phyloP scores from a whole-genome alignment of 2,797 vertebrate species.

The Pangasius krempfi region DNA sequence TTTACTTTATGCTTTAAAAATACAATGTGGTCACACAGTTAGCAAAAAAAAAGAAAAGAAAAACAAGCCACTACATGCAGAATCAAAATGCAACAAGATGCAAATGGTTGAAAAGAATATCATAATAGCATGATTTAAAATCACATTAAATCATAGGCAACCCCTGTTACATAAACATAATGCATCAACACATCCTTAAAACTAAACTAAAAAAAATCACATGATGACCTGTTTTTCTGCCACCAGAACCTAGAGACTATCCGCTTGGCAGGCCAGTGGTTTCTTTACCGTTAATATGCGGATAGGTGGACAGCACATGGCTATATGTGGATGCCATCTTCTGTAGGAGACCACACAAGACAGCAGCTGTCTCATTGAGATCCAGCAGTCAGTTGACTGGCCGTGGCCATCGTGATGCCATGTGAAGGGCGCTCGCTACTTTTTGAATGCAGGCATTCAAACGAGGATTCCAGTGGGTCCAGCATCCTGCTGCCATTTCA shows the following conservation, averaged over 20 bases:
- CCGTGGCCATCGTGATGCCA: conserved; percentile 63
- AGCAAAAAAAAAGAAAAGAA: background rate
- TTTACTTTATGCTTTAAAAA: background rate
- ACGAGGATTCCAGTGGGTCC: conserved; percentile 71
- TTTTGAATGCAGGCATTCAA: conserved; percentile 80
- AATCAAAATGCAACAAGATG: background rate
- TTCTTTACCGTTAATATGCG: conserved; percentile 15
- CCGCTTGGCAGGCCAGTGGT: conserved; percentile 26
- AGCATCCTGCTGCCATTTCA: conserved; percentile 68
- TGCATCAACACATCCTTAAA: conserved; percentile 44
- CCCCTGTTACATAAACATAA: conserved; percentile 36
- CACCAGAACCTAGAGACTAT: conserved; percentile 21
- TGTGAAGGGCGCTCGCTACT: conserved; percentile 51
- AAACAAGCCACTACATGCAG: background rate
- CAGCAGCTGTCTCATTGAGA: conserved; percentile 45
- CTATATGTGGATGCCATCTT: conserved; percentile 46
- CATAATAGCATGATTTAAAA: background rate
- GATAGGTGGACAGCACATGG: conserved; percentile 25
- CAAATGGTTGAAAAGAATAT: too few species aligned
- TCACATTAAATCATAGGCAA: background rate
- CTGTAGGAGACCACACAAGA: conserved; percentile 47
- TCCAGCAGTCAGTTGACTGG: conserved; percentile 71
- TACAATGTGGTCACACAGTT: background rate
- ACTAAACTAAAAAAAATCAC: conserved; percentile 35
- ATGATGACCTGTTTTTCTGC: conserved; percentile 35